Evolutionary conservation across 2,888 invertebrate species (phyloP), one percentile per base, ranked within the genome.

Genomic region (Synanthedon tipuliformis): DNA sequence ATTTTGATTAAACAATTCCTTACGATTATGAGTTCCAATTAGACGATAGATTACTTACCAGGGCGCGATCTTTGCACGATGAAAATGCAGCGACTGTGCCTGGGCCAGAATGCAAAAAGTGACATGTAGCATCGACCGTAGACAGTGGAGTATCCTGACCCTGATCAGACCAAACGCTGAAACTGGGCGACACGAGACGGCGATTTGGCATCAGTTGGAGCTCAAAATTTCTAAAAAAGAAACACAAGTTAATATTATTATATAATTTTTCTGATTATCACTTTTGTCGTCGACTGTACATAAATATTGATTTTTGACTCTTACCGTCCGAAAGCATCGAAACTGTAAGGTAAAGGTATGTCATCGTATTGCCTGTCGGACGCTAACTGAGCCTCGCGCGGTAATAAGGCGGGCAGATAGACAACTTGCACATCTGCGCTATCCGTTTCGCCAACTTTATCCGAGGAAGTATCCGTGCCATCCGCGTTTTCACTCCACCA

Each of bases 71-170:
- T 59, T 89, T 84, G 71, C 93, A 93, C 48, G 91, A 88, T 59
- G 91, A 93, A 58, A 93, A 85, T 1, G 93, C 92, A 8, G 93
- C 93, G 1, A 91, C 89, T 23, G 88, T 83, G 12, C 74, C 76
- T 1, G 78, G 78, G 58, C 90, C 89, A 3, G 81, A 68, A 69
- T 93, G 92, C 50, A 92, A 77, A 75, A 90, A 93, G 70, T 93
- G 91, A 68, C 93, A 93, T 41, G 88, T 82, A 13, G 81, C 61
- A 56, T 82, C 81, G 4, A 75, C 71, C 2, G 69, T 63, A 1
- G 84, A 78, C 50, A 80, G 65, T 4, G 77, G 73, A n/a, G 73
- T 73, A 55, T 88, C 80, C 48, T 75, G 82, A 4, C 82, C 80
- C 4, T 63, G 56, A 51, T 83, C 81, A 27, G 90, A 80, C 81